phyloP scores from a whole-genome alignment of 2,113 vertebrate genomes.

The Pristiophorus japonicus region DNA sequence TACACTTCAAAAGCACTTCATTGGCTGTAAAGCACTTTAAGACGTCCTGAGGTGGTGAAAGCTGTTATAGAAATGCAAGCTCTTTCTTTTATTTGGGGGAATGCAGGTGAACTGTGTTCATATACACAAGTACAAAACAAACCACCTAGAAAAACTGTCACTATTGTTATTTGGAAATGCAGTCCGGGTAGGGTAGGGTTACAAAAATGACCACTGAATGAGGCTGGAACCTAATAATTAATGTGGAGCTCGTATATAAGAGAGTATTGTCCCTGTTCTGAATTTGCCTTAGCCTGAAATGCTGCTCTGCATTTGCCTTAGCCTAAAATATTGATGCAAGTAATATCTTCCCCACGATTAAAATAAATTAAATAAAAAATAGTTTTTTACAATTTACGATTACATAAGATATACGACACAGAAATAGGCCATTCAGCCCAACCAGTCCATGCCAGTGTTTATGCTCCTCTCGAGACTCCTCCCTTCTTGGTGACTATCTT shows the following conservation, averaged over 20 bases:
- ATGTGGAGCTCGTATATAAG: not conserved
- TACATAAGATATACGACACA: too few relatives aligned
- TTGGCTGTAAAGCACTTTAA: not conserved
- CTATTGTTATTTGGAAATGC: not conserved
- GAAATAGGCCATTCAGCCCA: too few relatives aligned
- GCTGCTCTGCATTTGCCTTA: not conserved
- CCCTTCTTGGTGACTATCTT: too few relatives aligned
- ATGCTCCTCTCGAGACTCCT: too few relatives aligned
- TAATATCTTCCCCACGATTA: not conserved
- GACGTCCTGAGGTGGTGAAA: not conserved
- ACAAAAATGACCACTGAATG: not conserved
- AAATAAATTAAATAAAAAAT: not conserved
- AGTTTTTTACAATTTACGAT: not conserved
- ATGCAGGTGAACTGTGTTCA: not conserved
- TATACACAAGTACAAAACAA: not conserved
- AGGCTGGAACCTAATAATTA: not conserved
- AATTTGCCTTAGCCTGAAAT: not conserved
- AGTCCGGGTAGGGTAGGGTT: not conserved
- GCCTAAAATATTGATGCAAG: not conserved
- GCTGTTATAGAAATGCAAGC: not conserved
- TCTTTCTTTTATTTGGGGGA: not conserved
- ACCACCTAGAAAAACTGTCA: not conserved
- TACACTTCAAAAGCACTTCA: not conserved
- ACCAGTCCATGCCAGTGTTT: too few relatives aligned
- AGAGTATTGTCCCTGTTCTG: not conserved